Evolutionary conservation across 2,113 vertebrate species (phyloP), one percentile per base, ranked within the genome.

Genomic region (Grus americana): DNA sequence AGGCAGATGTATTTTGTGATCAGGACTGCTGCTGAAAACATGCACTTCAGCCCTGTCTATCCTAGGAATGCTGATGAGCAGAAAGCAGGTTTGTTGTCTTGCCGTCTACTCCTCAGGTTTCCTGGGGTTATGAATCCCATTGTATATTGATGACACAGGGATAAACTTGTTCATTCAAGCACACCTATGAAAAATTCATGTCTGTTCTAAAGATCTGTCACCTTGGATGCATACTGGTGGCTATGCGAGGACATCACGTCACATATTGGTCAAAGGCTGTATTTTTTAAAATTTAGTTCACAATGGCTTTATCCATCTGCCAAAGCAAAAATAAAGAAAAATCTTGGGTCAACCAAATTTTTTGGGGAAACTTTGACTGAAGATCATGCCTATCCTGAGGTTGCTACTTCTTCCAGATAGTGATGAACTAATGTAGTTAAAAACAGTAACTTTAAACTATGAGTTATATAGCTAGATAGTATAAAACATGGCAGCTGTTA

Each of bases 111-210:
- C 16, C 55, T 83, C 29, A 12, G 54, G 30, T 89, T 97, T 96
- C 78, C 49, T 68, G 38, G 46, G 44, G 61, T 83, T 92, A 4
- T 76, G 80, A 82, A 65, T 94, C 65, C 42, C n/a, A 50, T 61
- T 93, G 78, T 95, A 79, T 87, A 87, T 84, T 92, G 92, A 94
- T 96, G 94, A 81, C 80, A 89, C 49, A 34, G 61, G 73, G 73
- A 85, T 94, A 96, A 93, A 73, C 47, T 86, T 74, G 52, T 85
- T 97, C 72, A 29, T 88, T 92, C 63, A 68, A 80, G 79, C 86
- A 61, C 72, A 52, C 29, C 44, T 80, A 54, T 92, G 76, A 95
- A 96, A 95, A 92, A 97, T 82, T 93, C 46, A 72, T 93, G 73
- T 27, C 24, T 86, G 5, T 65, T 95, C 62, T 89, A 91, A 87